Conservation (phyloP, 2,113 vertebrate genomes). For the Menidia beryllina region DNA sequence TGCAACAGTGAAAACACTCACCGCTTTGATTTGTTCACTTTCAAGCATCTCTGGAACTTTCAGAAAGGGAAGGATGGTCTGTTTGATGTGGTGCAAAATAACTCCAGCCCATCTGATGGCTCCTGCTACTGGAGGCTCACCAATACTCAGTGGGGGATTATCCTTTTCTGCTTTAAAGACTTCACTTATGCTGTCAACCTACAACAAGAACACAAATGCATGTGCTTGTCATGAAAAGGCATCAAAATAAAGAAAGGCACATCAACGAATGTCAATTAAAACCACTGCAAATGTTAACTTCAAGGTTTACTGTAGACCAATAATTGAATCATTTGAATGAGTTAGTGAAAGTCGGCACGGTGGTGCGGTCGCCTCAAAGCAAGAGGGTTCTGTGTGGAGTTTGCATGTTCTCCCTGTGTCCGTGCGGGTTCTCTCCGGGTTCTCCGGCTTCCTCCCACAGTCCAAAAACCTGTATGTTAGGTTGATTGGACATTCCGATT, state of each 20-base stretch:
- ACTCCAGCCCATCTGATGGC: slow-evolving; percentile 88
- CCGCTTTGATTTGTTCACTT: slow-evolving; percentile 80
- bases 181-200: slow-evolving; percentile 85
- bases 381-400: too few relatives aligned
- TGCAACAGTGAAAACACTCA: slow-evolving; percentile 53
- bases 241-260: too few relatives aligned
- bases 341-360: too few relatives aligned
- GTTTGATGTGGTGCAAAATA: slow-evolving; percentile 85
- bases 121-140: slow-evolving; percentile 89
- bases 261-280: too few relatives aligned
- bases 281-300: not conserved
- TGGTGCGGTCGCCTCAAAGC: too few relatives aligned
- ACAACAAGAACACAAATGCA: slow-evolving; percentile 22
- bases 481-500: too few relatives aligned
- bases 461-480: too few relatives aligned
- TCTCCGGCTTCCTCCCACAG: too few relatives aligned
- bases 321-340: not conserved
- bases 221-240: not conserved
- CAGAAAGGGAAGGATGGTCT: slow-evolving; percentile 85
- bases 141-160: slow-evolving; percentile 85
- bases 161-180: slow-evolving; percentile 84
- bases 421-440: too few relatives aligned
- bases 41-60: slow-evolving; percentile 84
- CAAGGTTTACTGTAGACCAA: not conserved
- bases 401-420: too few relatives aligned